Conservation (phyloP, 2,888 invertebrate genomes). For the Trichogramma dendrolimi region DNA sequence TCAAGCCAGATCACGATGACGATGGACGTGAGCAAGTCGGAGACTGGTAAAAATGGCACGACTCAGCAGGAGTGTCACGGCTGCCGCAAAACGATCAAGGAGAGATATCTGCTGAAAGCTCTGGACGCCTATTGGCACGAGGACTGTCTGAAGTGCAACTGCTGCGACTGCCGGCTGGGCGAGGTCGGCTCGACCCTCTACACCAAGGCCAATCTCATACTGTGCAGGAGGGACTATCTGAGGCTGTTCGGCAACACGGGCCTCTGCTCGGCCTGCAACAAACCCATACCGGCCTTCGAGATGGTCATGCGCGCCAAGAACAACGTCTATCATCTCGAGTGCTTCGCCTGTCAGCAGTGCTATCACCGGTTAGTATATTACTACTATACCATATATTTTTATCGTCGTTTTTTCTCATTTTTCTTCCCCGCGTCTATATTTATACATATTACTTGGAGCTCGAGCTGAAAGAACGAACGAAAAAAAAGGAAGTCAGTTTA, state of each 20-base stretch:
- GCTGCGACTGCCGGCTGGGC: conserved; percentile 93
- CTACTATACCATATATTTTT: not conserved
- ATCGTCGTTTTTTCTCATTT: no score
- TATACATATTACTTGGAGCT: no score
- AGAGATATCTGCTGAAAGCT: conserved; percentile 83
- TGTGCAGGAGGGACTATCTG: conserved; percentile 94
- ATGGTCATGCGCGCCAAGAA: conserved; percentile 98
- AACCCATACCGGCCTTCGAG: conserved; percentile 97
- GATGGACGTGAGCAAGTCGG: conserved; percentile 84
- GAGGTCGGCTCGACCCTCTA: conserved; percentile 95
- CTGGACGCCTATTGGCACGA: conserved; percentile 96
- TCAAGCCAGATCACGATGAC: conserved; percentile 63
- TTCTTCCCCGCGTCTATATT: no score
- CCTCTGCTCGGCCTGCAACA: conserved; percentile 94
- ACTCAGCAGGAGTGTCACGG: conserved; percentile 81
- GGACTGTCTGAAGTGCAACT: conserved; percentile 94
- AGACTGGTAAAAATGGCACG: conserved; percentile 55
- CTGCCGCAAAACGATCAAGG: conserved; percentile 90
- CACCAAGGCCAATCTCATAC: conserved; percentile 90
- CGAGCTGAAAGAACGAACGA: no score
- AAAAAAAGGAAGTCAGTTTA: no score
- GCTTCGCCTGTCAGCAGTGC: conserved; percentile 97
- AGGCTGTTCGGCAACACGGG: conserved; percentile 96
- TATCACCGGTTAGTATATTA: conserved; percentile 79
- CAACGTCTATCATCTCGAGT: conserved; percentile 96